A percentile compares a stretch with the other conserved stretches of the same genome.
phyloP scores from a whole-genome alignment of 2,888 invertebrate genomes.

The Pantelozetes paolii region DNA sequence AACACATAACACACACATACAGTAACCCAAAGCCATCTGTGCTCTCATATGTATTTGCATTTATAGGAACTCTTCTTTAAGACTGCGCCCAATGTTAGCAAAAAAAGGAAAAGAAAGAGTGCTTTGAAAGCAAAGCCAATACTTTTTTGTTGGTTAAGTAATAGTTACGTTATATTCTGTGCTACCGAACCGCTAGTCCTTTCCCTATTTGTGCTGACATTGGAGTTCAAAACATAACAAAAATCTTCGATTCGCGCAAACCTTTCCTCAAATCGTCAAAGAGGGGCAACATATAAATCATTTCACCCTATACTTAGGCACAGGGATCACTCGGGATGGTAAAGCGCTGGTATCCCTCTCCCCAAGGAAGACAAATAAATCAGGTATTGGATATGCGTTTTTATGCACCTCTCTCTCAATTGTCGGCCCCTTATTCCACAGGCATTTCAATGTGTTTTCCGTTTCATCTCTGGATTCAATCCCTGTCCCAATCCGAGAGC shows the following conservation, averaged over 20 bases:
- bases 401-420: not conserved
- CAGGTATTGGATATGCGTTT: slow-evolving; percentile 29
- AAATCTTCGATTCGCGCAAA: not conserved
- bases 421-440: not conserved
- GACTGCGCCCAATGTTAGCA: not conserved
- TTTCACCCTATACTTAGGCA: slow-evolving; percentile 22
- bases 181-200: slow-evolving; percentile 12
- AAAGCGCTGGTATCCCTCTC: not conserved
- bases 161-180: not conserved
- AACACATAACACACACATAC: slow-evolving; percentile 15
- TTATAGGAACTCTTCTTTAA: slow-evolving; percentile 10
- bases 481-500: not conserved
- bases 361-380: not conserved
- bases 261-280: slow-evolving; percentile 15
- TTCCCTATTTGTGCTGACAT: not conserved
- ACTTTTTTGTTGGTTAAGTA: slow-evolving; percentile 12
- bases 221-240: not conserved
- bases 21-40: slow-evolving; percentile 31
- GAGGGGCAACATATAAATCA: slow-evolving; percentile 4
- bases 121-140: slow-evolving; percentile 1
- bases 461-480: not conserved
- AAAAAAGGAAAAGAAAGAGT: slow-evolving; percentile 16
- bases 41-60: slow-evolving; percentile 31
- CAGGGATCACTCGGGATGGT: too few relatives aligned
- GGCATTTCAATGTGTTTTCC: not conserved